Evolutionary conservation across 2,797 vertebrate genomes (phyloP).

Genomic region (Dermochelys coriacea): DNA sequence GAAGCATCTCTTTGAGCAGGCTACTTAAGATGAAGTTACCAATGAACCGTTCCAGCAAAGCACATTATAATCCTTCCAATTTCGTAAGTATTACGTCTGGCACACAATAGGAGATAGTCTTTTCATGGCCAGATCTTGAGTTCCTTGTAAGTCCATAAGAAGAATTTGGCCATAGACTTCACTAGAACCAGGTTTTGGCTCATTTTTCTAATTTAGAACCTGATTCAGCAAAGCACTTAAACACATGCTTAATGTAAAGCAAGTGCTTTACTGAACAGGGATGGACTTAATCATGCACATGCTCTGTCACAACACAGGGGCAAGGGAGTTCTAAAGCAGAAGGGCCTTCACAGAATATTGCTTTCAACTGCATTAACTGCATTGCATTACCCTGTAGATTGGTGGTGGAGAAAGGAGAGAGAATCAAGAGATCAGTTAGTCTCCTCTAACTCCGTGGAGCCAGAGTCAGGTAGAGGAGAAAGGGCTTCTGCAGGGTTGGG

Average conservation of each 20-base stretch:
- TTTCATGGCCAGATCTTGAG: neutral
- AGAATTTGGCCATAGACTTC: neutral
- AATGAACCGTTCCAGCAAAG: neutral
- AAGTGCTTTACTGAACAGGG: neutral
- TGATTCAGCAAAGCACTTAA: neutral
- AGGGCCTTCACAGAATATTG: neutral
- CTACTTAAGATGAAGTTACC: neutral
- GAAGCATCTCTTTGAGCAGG: neutral
- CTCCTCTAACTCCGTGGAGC: neutral
- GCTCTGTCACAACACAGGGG: neutral
- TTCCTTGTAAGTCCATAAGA: neutral
- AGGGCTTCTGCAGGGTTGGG: neutral
- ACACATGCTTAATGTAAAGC: neutral
- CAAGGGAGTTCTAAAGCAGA: neutral
- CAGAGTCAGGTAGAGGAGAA: neutral
- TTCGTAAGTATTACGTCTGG: neutral
- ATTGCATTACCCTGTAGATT: neutral
- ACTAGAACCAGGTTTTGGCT: neutral
- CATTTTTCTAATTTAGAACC: neutral
- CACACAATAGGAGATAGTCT: neutral
- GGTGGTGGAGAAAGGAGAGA: neutral
- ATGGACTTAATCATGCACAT: neutral
- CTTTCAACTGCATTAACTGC: neutral
- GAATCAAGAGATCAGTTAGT: rapidly evolving
- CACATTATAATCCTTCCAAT: neutral